Evolutionary conservation across 2,113 vertebrate species (phyloP), one percentile per base, ranked within the genome.

Genomic region (Piliocolobus tephrosceles): DNA sequence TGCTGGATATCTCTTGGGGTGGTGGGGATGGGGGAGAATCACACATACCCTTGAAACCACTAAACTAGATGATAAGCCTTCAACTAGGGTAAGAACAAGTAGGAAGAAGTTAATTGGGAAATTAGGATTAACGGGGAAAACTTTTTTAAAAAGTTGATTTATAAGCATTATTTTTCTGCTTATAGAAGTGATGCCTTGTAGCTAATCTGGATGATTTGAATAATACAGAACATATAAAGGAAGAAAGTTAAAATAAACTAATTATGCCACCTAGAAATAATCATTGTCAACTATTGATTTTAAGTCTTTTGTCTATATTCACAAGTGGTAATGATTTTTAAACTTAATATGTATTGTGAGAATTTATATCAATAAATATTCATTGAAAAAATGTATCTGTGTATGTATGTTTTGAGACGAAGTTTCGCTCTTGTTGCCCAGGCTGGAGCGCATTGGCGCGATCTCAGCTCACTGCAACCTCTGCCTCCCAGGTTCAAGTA

Each of bases 281-380:
- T 93, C 2, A 47, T 47, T 89, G 47, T 61, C 18, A 57, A 52
- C 30, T 38, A 13, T 61, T 93, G n/a, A 78, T 94, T 94, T 88
- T 76, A 88, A 84, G 50, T 88, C 64, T 97, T 92, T 94, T 78
- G 88, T 64, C 14, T 93, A 5, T 73, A 58, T 84, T 89, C 10
- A 58, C 88, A 92, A 78, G 80, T 55, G 23, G 6, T 91, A 82
- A 86, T 52, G 52, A 68, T 80, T 85, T 93, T 75, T n/a, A 78
- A 64, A 78, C 23, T 83, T 79, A 80, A 47, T 12, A n/a, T 75
- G n/a, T 90, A 93, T 80, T 87, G 23, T 89, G 55, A 76, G 17
- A 95, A 40, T 87, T 92, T 91, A 55, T 88, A 30, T 79, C 30
- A 91, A 92, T 76, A 96, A 79, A 79, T 90, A 88, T 57, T 93